Conservation (phyloP, 2,888 invertebrate species). For the Brassicogethes aeneus region DNA sequence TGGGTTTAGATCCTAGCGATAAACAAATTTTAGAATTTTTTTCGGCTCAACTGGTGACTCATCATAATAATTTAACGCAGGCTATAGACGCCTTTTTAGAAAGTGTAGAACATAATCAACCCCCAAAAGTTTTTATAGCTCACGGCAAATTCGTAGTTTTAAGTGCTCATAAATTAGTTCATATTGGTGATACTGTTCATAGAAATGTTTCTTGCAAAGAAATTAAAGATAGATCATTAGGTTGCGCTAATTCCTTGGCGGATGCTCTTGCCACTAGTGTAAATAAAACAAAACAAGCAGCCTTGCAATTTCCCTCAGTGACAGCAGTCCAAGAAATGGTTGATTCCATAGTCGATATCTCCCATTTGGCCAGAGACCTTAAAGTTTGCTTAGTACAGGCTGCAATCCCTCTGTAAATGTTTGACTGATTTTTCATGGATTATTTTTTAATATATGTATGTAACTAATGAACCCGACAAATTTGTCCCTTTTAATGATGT, state of each 20-base stretch:
- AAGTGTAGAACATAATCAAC: conserved; percentile 87
- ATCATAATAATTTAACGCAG: conserved; percentile 74
- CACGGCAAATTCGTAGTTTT: conserved; percentile 92
- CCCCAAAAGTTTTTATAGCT: conserved; percentile 86
- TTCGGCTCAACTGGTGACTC: conserved; percentile 76
- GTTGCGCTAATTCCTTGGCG: conserved; percentile 71
- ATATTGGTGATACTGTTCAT: conserved; percentile 89
- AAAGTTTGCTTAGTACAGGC: conserved; percentile 66
- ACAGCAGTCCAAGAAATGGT: conserved; percentile 90
- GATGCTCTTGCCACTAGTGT: conserved; percentile 78
- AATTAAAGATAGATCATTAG: conserved; percentile 61
- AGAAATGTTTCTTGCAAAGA: conserved; percentile 71
- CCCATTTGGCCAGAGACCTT: conserved; percentile 72
- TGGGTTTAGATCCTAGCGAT: conserved; percentile 61
- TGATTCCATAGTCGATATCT: conserved; percentile 78
- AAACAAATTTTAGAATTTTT: conserved; percentile 80
- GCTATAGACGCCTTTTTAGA: conserved; percentile 89
- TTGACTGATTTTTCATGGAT: background rate
- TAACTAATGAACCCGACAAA: background rate
- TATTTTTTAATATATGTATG: conserved; percentile 1
- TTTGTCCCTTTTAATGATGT: background rate
- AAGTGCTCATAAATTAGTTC: conserved; percentile 87
- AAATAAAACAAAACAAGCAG: conserved; percentile 81
- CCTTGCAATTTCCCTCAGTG: conserved; percentile 85
- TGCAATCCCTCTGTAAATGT: conserved; percentile 43